A percentile compares a stretch with the other conserved stretches of the same genome.
phyloP scores from a whole-genome alignment of 2,888 invertebrate genomes.

The Polietes domitor region DNA sequence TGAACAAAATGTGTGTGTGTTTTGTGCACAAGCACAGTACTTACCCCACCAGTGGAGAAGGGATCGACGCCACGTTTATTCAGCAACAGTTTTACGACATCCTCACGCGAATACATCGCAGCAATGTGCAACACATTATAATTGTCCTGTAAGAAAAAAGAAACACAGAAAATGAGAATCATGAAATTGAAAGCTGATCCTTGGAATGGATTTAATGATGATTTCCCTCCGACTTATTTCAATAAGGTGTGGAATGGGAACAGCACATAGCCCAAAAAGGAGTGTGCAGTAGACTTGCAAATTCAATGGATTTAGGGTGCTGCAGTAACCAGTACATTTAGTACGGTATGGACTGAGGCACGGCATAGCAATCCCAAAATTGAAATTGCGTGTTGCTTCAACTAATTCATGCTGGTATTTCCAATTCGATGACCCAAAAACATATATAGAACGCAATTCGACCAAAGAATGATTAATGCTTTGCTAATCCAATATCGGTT shows the following conservation, averaged over 20 bases:
- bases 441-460: too few species aligned
- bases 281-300: not conserved
- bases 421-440: too few species aligned
- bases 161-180: not conserved
- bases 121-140: conserved; percentile 97
- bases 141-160: conserved; percentile 88
- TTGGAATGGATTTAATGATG: not conserved
- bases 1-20: conserved; percentile 8
- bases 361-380: too few species aligned
- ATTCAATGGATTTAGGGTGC: conserved; percentile 32
- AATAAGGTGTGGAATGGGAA: not conserved
- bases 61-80: conserved; percentile 95
- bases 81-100: conserved; percentile 94
- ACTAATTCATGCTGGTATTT: too few species aligned
- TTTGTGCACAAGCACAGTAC: conserved; percentile 77
- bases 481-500: too few species aligned
- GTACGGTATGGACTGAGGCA: too few species aligned
- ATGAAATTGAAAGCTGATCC: conserved; percentile 39
- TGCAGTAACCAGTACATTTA: conserved; percentile 7
- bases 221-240: too few species aligned
- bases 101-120: conserved; percentile 96
- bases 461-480: too few species aligned
- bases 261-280: not conserved
- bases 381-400: too few species aligned
- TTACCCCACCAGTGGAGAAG: conserved; percentile 95